Conservation (phyloP, 2,888 invertebrate genomes). For the Agelastica alni region DNA sequence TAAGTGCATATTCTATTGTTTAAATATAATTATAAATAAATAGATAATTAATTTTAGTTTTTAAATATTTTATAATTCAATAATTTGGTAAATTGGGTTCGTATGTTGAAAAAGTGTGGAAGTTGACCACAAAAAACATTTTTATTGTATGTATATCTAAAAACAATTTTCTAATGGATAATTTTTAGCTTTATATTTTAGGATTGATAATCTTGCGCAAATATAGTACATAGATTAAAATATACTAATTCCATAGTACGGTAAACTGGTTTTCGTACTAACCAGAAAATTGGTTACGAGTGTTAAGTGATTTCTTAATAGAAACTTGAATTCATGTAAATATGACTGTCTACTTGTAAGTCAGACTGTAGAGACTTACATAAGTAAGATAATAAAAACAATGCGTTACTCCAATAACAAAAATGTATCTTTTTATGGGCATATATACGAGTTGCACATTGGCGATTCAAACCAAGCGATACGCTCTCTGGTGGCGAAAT, state of each 20-base stretch:
- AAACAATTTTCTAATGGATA: not conserved
- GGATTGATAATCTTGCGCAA: not conserved
- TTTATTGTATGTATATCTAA: slow-evolving; percentile 3
- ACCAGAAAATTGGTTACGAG: not conserved
- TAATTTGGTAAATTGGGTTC: not conserved
- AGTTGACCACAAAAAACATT: slow-evolving; percentile 4
- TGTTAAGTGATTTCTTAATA: not conserved
- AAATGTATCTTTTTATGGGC: too few relatives aligned
- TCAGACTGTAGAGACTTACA: not conserved
- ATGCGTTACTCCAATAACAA: too few relatives aligned
- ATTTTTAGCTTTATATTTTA: not conserved
- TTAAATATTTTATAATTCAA: not conserved
- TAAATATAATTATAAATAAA: too few relatives aligned
- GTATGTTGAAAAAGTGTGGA: not conserved
- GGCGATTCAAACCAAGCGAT: too few relatives aligned
- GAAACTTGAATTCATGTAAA: not conserved
- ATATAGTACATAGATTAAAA: not conserved
- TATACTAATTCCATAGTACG: slow-evolving; percentile 2
- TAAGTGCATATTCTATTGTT: too few relatives aligned
- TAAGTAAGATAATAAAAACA: too few relatives aligned
- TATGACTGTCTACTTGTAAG: not conserved
- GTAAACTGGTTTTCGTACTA: not conserved
- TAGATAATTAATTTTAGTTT: not conserved
- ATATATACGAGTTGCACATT: too few relatives aligned
- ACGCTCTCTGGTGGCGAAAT: too few relatives aligned